phyloP scores from a whole-genome alignment of 2,113 vertebrate genomes.

The Anolis carolinensis region DNA sequence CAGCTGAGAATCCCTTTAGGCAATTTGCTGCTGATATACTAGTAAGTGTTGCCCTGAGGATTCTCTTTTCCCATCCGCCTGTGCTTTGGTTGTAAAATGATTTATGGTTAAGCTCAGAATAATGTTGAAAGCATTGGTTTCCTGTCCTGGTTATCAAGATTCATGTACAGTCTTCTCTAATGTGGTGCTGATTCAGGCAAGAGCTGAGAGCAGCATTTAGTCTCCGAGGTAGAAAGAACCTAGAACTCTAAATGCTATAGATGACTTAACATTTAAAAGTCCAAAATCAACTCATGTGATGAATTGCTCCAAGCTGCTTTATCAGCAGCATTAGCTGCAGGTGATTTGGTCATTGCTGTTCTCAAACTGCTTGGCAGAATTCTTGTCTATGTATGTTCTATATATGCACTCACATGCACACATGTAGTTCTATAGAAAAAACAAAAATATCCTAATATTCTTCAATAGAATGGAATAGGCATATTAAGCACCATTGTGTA shows the following conservation, averaged over 20 bases:
- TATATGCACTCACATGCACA: background rate
- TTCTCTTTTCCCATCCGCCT: background rate
- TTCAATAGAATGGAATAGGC: background rate
- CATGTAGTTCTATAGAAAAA: background rate
- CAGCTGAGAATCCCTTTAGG: constrained; percentile 77
- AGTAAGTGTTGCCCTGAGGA: constrained; percentile 72
- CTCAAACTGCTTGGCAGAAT: background rate
- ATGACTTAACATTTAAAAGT: background rate
- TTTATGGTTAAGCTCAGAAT: background rate
- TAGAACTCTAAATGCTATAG: background rate
- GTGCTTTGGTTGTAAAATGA: background rate
- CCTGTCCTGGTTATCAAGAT: constrained; percentile 10
- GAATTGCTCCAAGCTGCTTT: background rate
- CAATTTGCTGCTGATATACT: constrained; percentile 86
- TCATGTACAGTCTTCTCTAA: background rate
- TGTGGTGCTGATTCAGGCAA: background rate
- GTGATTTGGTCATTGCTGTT: background rate
- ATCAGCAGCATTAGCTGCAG: background rate
- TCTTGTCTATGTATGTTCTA: background rate
- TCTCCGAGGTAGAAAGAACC: background rate
- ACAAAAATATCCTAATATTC: background rate
- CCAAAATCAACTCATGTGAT: background rate
- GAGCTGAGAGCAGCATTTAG: background rate
- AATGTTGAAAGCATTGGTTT: constrained; percentile 15
- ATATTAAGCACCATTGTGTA: background rate